A percentile compares a stretch with the other conserved stretches of the same genome.
These are phyloP conservation scores for Bubo blakistoni DNA, from an alignment of 2,113 vertebrate genomes.

Conservation along the genomic window DNA sequence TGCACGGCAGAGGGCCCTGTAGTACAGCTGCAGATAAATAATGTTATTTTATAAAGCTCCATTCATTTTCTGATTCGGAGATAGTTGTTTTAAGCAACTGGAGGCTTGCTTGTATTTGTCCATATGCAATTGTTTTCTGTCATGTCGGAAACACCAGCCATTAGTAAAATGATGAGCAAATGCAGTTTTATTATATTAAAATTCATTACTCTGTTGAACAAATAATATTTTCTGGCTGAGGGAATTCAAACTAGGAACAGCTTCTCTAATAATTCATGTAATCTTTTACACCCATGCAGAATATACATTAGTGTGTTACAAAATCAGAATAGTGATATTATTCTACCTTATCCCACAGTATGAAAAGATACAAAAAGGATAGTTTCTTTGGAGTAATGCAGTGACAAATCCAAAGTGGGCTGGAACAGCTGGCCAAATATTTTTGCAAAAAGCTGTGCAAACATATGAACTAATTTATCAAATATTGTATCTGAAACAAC, in stretches of 20 bases:
- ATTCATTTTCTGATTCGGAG: neutral
- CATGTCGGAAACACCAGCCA: neutral
- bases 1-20: conserved; percentile 62
- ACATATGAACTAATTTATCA: neutral
- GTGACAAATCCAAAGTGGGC: neutral
- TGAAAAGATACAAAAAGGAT: neutral
- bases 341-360: neutral
- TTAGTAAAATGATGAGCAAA: neutral
- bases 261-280: neutral
- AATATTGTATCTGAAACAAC: neutral
- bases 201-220: neutral
- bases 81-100: neutral
- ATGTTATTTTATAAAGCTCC: neutral
- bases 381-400: neutral
- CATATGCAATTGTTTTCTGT: neutral
- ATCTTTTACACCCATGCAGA: neutral
- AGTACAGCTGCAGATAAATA: neutral
- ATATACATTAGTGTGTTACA: neutral
- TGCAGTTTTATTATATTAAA: neutral
- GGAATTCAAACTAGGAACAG: neutral
- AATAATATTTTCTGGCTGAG: neutral
- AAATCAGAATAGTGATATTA: neutral
- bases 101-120: neutral
- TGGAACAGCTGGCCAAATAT: neutral
- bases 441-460: neutral